Evolutionary conservation across 2,797 vertebrate species (phyloP).

Genomic region (Enteromius afrohamiltoni): DNA sequence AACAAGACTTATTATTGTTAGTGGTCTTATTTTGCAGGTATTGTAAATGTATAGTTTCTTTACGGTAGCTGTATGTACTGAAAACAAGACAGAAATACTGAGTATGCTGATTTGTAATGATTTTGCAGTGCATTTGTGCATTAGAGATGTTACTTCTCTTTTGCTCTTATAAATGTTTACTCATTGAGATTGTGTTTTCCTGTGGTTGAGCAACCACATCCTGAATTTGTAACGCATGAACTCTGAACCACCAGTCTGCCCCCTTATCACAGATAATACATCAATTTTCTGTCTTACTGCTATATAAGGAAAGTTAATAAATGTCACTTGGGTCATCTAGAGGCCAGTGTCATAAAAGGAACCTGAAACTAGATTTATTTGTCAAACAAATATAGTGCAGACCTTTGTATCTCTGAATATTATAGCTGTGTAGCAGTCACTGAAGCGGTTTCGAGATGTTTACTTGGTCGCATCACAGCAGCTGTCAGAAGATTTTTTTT

Average conservation of each 20-base stretch:
- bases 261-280: constrained; percentile 41
- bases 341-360: constrained; percentile 23
- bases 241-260: constrained; percentile 1
- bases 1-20: neutral
- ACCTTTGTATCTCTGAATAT: constrained; percentile 10
- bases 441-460: neutral
- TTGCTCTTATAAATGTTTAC: neutral
- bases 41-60: neutral
- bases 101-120: neutral
- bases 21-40: neutral
- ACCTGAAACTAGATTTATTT: neutral
- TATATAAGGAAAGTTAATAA: neutral
- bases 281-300: neutral
- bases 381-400: neutral
- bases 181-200: neutral
- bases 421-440: neutral
- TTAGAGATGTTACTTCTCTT: neutral
- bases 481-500: neutral
- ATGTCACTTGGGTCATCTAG: neutral
- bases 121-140: neutral
- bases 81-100: neutral
- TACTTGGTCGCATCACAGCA: neutral
- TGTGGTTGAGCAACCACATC: constrained; percentile 1
- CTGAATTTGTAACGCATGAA: neutral
- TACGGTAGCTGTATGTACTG: neutral